Percentiles rank a stretch among this genome's conserved stretches.
Conservation (phyloP, 64 coral and sea anemone genomes). For the Astreopora myriophthalma region DNA sequence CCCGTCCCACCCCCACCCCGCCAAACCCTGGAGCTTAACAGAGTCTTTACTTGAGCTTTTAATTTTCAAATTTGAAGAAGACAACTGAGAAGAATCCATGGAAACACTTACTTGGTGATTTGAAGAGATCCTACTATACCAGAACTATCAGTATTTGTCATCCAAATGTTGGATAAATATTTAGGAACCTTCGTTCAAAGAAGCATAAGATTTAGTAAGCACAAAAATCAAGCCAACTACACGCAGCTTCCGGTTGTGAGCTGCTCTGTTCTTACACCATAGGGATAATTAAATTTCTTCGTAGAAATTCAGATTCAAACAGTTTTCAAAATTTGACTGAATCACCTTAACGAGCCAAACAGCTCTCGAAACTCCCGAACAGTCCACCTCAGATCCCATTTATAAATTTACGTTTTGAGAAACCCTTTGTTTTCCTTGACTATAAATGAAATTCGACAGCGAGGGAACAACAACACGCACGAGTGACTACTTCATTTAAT, state of each 20-base stretch:
- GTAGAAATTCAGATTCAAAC: background rate
- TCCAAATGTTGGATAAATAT: constrained; percentile 58
- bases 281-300: no score
- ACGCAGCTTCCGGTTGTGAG: background rate
- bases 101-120: constrained; percentile 53
- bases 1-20: no score
- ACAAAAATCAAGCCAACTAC: background rate
- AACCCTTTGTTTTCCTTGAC: no score
- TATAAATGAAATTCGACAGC: no score
- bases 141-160: constrained; percentile 60
- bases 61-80: no score
- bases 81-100: background rate
- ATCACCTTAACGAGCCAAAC: constrained; percentile 72
- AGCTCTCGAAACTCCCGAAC: constrained; percentile 55
- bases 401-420: background rate
- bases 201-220: background rate
- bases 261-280: no score
- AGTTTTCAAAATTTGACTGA: background rate
- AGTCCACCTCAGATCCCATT: constrained; percentile 58
- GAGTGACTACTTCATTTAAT: no score
- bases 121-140: constrained; percentile 53
- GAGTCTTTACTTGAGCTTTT: no score
- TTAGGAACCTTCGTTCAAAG: constrained; percentile 41
- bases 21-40: no score
- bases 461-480: no score